A percentile compares a stretch with the other conserved stretches of the same genome.
These are phyloP conservation scores for Enteromius trimaculatus DNA, from an alignment of 2,797 vertebrate genomes.

Conservation along the genomic window DNA sequence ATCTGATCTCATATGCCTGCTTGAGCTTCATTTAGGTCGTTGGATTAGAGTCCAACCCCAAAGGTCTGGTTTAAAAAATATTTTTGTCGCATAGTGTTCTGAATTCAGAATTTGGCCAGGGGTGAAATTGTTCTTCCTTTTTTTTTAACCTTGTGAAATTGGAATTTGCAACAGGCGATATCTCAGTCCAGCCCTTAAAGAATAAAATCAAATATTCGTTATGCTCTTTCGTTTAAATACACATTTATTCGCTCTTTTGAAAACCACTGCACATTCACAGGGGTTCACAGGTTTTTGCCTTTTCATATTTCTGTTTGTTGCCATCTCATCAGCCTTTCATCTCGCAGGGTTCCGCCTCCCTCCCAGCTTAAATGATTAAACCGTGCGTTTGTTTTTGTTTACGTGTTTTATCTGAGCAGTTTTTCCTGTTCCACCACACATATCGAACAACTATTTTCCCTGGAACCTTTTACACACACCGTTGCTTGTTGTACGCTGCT, in stretches of 20 bases:
- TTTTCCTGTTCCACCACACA: constrained; percentile 59
- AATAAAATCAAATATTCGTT: constrained; percentile 39
- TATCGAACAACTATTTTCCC: constrained; percentile 18
- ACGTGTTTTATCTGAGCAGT: constrained; percentile 67
- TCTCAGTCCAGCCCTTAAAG: constrained; percentile 12
- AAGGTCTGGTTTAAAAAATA: constrained; percentile 31
- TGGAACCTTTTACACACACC: constrained; percentile 4
- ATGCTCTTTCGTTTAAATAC: constrained; percentile 55
- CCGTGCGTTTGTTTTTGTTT: constrained; percentile 60
- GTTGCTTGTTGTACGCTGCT: constrained; percentile 17
- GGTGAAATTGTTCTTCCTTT: constrained; percentile 10
- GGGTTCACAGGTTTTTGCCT: constrained; percentile 58
- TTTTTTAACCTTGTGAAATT: constrained; percentile 9
- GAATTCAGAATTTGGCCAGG: constrained; percentile 22
- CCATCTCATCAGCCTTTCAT: constrained; percentile 68
- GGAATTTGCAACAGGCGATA: constrained; percentile 14
- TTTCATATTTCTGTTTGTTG: constrained; percentile 56
- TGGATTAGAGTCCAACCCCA: constrained; percentile 37
- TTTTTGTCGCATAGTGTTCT: constrained; percentile 11
- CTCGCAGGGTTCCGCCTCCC: constrained; percentile 67
- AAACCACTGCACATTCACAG: constrained; percentile 57
- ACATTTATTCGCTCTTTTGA: constrained; percentile 42
- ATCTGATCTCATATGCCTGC: constrained; percentile 37
- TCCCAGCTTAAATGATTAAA: constrained; percentile 73
- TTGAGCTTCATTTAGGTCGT: constrained; percentile 19